Percentiles rank a stretch among this genome's conserved stretches.
Conservation (phyloP, 2,113 vertebrate genomes). For the Xyliphius kryptos region DNA sequence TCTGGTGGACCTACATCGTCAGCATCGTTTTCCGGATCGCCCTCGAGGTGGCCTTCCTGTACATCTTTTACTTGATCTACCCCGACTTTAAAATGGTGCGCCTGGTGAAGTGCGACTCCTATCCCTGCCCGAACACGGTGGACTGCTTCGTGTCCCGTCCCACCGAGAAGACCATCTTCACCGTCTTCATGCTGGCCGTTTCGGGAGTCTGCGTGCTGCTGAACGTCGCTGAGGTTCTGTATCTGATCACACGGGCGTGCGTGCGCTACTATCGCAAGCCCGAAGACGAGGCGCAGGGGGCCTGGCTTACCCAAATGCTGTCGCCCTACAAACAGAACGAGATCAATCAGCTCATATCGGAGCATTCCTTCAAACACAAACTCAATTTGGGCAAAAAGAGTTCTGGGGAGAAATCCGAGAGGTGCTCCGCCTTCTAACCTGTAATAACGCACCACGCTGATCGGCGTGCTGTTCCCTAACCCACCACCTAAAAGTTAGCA, state of each 20-base stretch:
- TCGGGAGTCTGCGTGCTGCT: conserved; percentile 91
- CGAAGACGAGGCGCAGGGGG: conserved; percentile 62
- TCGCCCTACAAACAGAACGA: conserved; percentile 89
- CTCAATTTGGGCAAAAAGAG: conserved; percentile 56
- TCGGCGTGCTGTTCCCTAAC: too few relatives aligned
- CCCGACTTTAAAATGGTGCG: conserved; percentile 92
- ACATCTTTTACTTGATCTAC: conserved; percentile 94
- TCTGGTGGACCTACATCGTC: conserved; percentile 96
- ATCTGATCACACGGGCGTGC: conserved; percentile 79
- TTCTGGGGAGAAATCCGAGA: conserved; percentile 54
- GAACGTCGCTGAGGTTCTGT: conserved; percentile 84
- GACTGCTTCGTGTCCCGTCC: conserved; percentile 96
- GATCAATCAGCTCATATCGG: conserved; percentile 78
- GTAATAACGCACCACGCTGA: conserved; percentile 14
- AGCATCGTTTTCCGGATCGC: conserved; percentile 88
- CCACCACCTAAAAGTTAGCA: too few relatives aligned
- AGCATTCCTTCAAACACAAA: conserved; percentile 62
- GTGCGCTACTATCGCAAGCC: conserved; percentile 64
- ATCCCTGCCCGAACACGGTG: conserved; percentile 95
- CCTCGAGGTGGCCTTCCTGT: conserved; percentile 88
- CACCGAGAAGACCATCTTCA: conserved; percentile 96
- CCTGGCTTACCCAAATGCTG: conserved; percentile 79
- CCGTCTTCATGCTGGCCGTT: conserved; percentile 90
- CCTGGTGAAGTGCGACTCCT: conserved; percentile 90
- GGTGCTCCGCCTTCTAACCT: conserved; percentile 59